Conservation (phyloP, 1,140 invertebrate genomes). For the Coboldia fuscipes region DNA sequence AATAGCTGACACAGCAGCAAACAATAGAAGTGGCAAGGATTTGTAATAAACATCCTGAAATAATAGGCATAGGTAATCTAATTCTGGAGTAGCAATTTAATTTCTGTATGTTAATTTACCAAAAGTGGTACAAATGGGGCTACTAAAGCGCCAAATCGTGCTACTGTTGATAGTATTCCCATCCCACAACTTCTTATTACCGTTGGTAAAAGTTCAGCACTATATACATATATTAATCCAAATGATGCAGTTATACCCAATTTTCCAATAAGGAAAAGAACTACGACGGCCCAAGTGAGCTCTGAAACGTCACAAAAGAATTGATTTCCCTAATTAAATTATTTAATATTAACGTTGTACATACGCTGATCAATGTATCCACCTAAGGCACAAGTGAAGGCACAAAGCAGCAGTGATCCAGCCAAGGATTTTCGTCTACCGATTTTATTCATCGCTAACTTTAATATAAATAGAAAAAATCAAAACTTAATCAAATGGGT, state of each 20-base stretch:
- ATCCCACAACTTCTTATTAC: conserved; percentile 30
- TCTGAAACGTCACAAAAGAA: conserved; percentile 12
- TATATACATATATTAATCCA: conserved; percentile 34
- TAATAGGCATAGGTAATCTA: conserved; percentile 1
- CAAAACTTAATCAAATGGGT: background rate
- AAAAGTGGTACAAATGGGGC: conserved; percentile 35
- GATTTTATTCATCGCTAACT: conserved; percentile 27
- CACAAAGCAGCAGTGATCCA: conserved; percentile 28
- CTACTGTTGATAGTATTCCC: conserved; percentile 32
- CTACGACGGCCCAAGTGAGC: conserved; percentile 23
- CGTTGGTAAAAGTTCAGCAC: conserved; percentile 39
- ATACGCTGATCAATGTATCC: conserved; percentile 8
- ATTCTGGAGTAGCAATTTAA: background rate
- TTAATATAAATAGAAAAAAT: conserved; percentile 11
- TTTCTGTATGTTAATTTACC: conserved; percentile 16
- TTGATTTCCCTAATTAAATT: background rate
- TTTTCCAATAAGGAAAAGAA: conserved; percentile 39
- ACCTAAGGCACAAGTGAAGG: conserved; percentile 26
- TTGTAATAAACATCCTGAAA: conserved; percentile 24
- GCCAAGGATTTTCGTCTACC: conserved; percentile 27
- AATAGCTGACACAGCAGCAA: conserved; percentile 25
- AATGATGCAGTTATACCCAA: conserved; percentile 36
- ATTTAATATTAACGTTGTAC: background rate
- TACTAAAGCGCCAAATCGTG: conserved; percentile 33
- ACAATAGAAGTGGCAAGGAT: conserved; percentile 29